Evolutionary conservation across 2,113 vertebrate genomes (phyloP), one percentile per base, ranked within the genome.

Genomic region (Tamias sibiricus): DNA sequence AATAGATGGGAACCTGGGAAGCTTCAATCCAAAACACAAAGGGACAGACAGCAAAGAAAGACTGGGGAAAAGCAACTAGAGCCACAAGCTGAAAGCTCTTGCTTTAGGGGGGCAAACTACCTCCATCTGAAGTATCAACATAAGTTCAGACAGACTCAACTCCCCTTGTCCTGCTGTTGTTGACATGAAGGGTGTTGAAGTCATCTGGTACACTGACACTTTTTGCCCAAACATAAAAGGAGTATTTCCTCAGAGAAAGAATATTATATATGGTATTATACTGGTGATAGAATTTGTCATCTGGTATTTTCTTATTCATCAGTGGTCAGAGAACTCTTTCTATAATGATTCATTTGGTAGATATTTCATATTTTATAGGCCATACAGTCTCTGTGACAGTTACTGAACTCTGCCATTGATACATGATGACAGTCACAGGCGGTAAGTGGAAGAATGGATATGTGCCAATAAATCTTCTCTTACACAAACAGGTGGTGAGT

Each of bases 391-490:
- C 37, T 95, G 24, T 74, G n/a, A 54, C 3, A 64, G 35, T 28
- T 49, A 30, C 40, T 80, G 44, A 57, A 13, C 19, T 87, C 71
- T 54, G 80, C 22, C 37, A 26, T 16, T 42, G 22, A 52, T 79
- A 19, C 20, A 0, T 71, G 54, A 77, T 66, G 54, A 37, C 35
- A 52, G 3, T 66, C 10, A 42, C 24, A 47, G n/a, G 49, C 6
- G 64, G 4, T 26, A 35, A 80, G 17, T 52, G 66, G 77, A 88
- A 76, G 30, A 94, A 86, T n/a, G 24, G 9, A 19, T 54, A 6
- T 37, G 40, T 52, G 44, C 49, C 62, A 66, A 13, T 85, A 92
- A 95, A 90, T 69, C 62, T 75, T 88, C n/a, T 80, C 80, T 93
- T 91, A 92, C 26, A 79, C 62, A 94, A 81, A 85, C 11, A 49